Evolutionary conservation across 2,888 invertebrate species (phyloP).

Genomic region (Drosophila multiciliata): DNA sequence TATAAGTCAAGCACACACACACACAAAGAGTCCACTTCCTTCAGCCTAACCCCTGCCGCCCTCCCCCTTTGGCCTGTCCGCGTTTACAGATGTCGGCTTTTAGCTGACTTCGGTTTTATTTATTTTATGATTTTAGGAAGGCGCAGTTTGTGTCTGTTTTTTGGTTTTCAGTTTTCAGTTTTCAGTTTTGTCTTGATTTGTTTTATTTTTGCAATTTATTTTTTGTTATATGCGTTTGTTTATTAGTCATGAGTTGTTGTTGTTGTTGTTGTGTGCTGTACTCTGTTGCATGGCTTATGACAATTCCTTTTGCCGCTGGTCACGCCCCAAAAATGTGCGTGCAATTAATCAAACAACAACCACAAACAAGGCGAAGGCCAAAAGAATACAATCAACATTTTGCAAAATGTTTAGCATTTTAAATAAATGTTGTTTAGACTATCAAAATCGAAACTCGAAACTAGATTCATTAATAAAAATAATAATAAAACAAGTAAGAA

Average conservation of each 20-base stretch:
- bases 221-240: conserved; percentile 22
- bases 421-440: neutral
- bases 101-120: conserved; percentile 51
- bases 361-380: neutral
- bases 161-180: neutral
- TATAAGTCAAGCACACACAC: conserved; percentile 48
- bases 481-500: neutral
- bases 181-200: neutral
- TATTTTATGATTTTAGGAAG: conserved; percentile 63
- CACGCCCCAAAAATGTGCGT: conserved; percentile 59
- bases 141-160: conserved; percentile 42
- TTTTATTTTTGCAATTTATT: conserved; percentile 2
- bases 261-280: conserved; percentile 18
- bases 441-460: neutral
- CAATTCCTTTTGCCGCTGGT: conserved; percentile 44
- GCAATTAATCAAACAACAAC: conserved; percentile 58
- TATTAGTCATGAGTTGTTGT: conserved; percentile 56
- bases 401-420: neutral
- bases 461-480: neutral
- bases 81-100: conserved; percentile 70
- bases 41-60: conserved; percentile 8
- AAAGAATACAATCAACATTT: neutral
- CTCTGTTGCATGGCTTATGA: conserved; percentile 57
- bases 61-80: conserved; percentile 46
- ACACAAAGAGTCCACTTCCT: conserved; percentile 31